Evolutionary conservation across 2,113 vertebrate species (phyloP).

Genomic region (Dipodomys merriami): DNA sequence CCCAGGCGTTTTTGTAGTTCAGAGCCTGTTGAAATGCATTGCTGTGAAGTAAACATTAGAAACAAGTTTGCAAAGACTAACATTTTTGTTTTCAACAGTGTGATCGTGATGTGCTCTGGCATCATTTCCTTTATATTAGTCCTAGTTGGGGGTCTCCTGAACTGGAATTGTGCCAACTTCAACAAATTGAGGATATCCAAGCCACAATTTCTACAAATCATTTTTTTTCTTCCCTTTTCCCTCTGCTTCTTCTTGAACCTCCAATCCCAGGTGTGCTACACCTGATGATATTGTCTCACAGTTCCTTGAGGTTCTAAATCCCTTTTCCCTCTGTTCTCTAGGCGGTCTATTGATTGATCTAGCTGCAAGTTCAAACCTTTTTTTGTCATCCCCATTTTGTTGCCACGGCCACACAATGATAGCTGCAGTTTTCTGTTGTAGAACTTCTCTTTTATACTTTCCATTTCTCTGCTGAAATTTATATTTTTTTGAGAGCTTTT

Average conservation of each 20-base stretch:
- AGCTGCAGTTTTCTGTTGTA: neutral
- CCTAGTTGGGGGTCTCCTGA: neutral
- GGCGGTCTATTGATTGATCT: neutral
- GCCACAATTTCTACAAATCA: neutral
- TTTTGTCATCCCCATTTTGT: neutral
- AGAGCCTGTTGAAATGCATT: neutral
- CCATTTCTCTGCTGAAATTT: conserved; percentile 10
- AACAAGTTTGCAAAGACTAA: neutral
- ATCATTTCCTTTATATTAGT: neutral
- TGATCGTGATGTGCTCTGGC: neutral
- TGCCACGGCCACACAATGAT: neutral
- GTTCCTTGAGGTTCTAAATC: neutral
- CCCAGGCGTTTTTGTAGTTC: neutral
- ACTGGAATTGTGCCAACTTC: neutral
- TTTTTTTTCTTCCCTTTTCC: neutral
- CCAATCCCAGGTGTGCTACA: neutral
- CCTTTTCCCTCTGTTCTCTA: neutral
- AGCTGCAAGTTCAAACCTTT: neutral
- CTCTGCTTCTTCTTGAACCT: neutral
- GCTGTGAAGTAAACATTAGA: neutral
- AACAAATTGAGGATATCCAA: neutral
- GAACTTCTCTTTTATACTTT: neutral
- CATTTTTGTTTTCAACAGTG: neutral
- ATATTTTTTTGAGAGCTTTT: too few relatives aligned
- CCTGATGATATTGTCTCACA: neutral